Evolutionary conservation across 2,113 vertebrate species (phyloP), one percentile per base, ranked within the genome.

Genomic region (Galemys pyrenaicus): DNA sequence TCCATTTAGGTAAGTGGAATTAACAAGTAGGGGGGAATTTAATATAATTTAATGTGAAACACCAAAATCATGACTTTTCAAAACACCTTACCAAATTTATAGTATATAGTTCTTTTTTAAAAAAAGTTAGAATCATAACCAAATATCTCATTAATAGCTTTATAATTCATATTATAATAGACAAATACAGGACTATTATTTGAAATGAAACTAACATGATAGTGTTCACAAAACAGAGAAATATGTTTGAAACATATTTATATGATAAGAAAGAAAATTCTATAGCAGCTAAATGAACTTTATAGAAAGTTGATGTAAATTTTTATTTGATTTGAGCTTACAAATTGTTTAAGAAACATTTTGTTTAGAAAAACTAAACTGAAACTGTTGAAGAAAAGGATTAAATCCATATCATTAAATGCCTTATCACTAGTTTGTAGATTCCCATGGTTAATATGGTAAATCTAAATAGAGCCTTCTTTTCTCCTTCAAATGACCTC

Each of bases 11-110:
- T 94, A 91, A 97, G 89, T 97, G 91, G 94, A 98, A 97, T 97
- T 96, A 98, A 87, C 93, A 97, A 94, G 95, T 95, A 97, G 6
- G 13, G 39, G 94, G 87, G 96, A 97, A 95, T 89, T 95, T 97
- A 97, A 97, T 97, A 89, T 84, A 88, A 96, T 96, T 97, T 97
- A 96, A 97, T 94, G 80, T 84, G 77, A 98, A 97, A 97, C 75
- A 89, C 73, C 88, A 87, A 80, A 89, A 85, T 35, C 24, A 13
- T 56, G 39, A 74, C 60, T 87, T 92, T 65, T 94, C 35, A 60
- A 80, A 91, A 73, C 65, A 70, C 46, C n/a, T 80, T 84, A 24
- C 35, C 84, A 2, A 71, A 49, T 70, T 79, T 94, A 32, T 35
- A 74, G 56, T 83, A n/a, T 54, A 24, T 22, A 8, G 19, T 64